Evolutionary conservation across 1,140 invertebrate species (phyloP).

Genomic region (Harpegnathos saltator): DNA sequence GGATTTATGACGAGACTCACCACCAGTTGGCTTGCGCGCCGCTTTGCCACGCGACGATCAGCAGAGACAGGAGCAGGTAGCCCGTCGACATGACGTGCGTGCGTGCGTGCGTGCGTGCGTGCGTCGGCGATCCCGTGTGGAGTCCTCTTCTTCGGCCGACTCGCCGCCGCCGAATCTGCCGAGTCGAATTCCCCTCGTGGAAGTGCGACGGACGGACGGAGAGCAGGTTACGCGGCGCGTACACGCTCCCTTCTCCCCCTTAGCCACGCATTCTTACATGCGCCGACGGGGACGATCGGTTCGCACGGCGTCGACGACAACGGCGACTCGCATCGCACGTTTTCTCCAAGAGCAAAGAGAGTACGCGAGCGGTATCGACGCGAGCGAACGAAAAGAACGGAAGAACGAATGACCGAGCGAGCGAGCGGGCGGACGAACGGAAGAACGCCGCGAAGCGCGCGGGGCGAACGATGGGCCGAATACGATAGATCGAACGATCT

Average conservation of each 20-base stretch:
- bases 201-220: slow-evolving; percentile 26
- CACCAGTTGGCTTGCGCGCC: slow-evolving; percentile 84
- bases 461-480: slow-evolving; percentile 52
- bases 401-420: slow-evolving; percentile 44
- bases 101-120: slow-evolving; percentile 57
- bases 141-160: slow-evolving; percentile 31
- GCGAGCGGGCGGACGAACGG: background rate
- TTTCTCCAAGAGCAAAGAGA: slow-evolving; percentile 33
- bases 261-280: slow-evolving; percentile 67
- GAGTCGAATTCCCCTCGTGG: slow-evolving; percentile 18
- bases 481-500: slow-evolving; percentile 56
- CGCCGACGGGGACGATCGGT: slow-evolving; percentile 56
- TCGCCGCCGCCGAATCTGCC: slow-evolving; percentile 44
- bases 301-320: slow-evolving; percentile 51
- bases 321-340: slow-evolving; percentile 52
- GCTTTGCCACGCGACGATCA: slow-evolving; percentile 80
- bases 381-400: background rate
- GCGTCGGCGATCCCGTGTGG: slow-evolving; percentile 37
- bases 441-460: slow-evolving; percentile 8
- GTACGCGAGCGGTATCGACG: slow-evolving; percentile 43
- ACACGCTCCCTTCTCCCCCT: slow-evolving; percentile 43
- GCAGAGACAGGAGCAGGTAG: slow-evolving; percentile 74
- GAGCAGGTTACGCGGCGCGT: slow-evolving; percentile 40
- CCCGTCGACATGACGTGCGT: slow-evolving; percentile 62
- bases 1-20: slow-evolving; percentile 81